These are phyloP conservation scores for Hyperoodon ampullatus DNA, from an alignment of 2,113 vertebrate genomes.

Conservation along the genomic window DNA sequence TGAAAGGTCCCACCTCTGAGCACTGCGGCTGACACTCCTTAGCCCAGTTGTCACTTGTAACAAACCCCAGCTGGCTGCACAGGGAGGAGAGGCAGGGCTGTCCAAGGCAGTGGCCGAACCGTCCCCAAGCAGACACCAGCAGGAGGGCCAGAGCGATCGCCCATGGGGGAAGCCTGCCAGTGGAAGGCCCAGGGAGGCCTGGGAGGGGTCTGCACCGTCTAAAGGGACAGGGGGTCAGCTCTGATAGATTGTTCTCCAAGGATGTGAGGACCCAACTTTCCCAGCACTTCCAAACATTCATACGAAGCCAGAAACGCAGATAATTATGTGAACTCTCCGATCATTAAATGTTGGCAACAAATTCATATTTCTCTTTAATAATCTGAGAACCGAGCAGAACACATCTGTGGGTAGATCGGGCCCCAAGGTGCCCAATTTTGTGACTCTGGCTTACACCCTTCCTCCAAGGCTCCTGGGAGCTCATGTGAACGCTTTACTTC, in stretches of 20 bases:
- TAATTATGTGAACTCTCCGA: neutral
- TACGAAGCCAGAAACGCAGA: neutral
- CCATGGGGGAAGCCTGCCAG: neutral
- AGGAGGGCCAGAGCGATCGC: neutral
- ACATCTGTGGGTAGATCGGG: neutral
- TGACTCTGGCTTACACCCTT: neutral
- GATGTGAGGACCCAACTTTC: too few relatives aligned
- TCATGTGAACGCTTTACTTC: fast-evolving
- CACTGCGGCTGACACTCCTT: neutral
- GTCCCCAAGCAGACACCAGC: neutral
- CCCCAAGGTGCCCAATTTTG: too few relatives aligned
- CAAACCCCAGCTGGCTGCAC: neutral
- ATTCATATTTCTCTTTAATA: neutral
- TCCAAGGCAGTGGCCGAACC: neutral
- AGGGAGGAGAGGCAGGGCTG: neutral
- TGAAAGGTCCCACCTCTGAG: neutral
- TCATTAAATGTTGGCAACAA: neutral
- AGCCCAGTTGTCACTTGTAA: neutral
- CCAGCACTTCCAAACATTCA: neutral
- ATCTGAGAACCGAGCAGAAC: neutral
- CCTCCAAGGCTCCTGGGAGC: neutral
- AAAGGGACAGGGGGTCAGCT: neutral
- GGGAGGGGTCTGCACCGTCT: too few relatives aligned
- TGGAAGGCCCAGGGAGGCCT: neutral
- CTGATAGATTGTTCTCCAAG: fast-evolving